These are phyloP conservation scores for Oasisia sp. DNA, from an alignment of 2,888 invertebrate genomes.

Conservation along the genomic window DNA sequence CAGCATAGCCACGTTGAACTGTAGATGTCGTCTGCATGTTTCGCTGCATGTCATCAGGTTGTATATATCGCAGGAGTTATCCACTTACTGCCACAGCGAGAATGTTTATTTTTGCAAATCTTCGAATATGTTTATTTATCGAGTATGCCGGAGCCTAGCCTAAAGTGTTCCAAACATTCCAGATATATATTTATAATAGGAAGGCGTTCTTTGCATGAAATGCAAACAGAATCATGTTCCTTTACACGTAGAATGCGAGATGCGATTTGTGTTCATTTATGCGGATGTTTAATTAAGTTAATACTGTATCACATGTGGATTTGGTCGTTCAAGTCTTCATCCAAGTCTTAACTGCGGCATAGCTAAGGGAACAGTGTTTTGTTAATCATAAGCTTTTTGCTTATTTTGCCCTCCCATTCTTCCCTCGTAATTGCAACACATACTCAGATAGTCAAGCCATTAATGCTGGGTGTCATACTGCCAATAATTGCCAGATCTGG, in stretches of 20 bases:
- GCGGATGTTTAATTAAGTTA: background rate
- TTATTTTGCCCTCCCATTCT: background rate
- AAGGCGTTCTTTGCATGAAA: background rate
- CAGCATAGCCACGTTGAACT: background rate
- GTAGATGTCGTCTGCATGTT: background rate
- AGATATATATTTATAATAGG: background rate
- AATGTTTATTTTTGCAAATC: background rate
- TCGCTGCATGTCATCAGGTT: background rate
- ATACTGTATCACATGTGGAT: background rate
- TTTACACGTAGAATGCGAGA: background rate
- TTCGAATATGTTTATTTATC: background rate
- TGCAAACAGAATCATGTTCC: background rate
- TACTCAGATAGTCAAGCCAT: background rate
- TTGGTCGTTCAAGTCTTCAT: background rate
- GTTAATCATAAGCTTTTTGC: background rate
- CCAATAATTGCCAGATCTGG: background rate
- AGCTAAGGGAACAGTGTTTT: background rate
- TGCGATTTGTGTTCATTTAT: background rate
- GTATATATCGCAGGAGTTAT: background rate
- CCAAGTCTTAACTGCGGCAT: background rate
- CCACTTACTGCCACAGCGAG: too few relatives aligned
- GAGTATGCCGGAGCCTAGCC: background rate
- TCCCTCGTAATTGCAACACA: background rate
- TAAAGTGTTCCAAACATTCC: constrained; percentile 5
- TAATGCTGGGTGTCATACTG: background rate